A percentile compares a stretch with the other conserved stretches of the same genome.
phyloP scores from a whole-genome alignment of 2,797 vertebrate genomes.

The Neostethus bicornis region DNA sequence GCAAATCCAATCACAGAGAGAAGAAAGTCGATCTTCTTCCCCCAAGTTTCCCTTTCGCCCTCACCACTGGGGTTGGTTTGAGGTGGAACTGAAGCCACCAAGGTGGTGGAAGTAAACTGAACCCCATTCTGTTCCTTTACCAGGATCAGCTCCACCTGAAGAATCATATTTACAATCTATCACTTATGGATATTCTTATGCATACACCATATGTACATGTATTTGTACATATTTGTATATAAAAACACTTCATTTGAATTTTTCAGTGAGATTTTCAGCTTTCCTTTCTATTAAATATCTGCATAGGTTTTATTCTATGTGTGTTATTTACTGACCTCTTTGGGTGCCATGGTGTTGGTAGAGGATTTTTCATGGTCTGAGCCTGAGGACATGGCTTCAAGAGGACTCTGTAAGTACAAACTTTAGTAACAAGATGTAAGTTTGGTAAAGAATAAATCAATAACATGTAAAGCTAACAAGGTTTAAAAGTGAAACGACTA shows the following conservation, averaged over 20 bases:
- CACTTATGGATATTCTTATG: background rate
- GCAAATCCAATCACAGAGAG: conserved; percentile 91
- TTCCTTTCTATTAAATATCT: background rate
- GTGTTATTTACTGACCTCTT: conserved; percentile 70
- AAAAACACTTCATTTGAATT: background rate
- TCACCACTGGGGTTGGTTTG: conserved; percentile 68
- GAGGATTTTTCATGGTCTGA: conserved; percentile 70
- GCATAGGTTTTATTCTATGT: background rate
- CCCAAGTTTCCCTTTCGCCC: conserved; percentile 89
- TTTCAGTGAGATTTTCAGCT: conserved; percentile 18
- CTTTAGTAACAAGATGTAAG: background rate
- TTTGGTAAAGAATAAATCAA: conserved; percentile 3
- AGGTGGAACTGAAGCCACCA: conserved; percentile 70
- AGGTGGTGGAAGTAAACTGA: conserved; percentile 85
- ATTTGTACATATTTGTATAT: too few relatives aligned
- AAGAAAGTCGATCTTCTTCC: conserved; percentile 91
- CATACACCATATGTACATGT: too few relatives aligned
- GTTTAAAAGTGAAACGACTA: conserved; percentile 5
- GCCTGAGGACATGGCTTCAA: conserved; percentile 80
- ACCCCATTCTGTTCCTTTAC: conserved; percentile 91
- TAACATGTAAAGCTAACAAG: conserved; percentile 8
- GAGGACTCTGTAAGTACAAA: conserved; percentile 62
- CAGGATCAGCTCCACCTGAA: conserved; percentile 85
- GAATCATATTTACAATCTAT: background rate
- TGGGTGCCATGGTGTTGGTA: conserved; percentile 80